Base-by-base conservation (phyloP, 2,888 invertebrate genomes). In the Eupelmus urozonus region DNA sequence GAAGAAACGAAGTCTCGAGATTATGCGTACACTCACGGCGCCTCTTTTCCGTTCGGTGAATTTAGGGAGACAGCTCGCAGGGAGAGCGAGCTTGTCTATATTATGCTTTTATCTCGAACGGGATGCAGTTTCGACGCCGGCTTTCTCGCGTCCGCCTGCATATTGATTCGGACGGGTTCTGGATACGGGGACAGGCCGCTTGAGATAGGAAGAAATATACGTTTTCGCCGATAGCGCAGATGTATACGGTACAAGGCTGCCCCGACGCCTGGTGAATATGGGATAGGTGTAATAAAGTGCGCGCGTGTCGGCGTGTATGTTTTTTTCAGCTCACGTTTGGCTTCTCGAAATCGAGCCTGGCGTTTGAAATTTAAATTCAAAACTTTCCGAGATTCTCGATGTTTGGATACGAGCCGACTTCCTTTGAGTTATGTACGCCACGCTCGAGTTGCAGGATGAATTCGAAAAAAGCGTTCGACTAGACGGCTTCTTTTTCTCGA, bases 1-100 rank as follows among this genome's bases (percentile, higher is more conserved):
- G 13, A 7, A 16, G 25, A 18, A 40, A 53, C n/a, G 45, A 51
- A 1, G 49, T 57, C 27, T 62, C 25, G 49, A 76, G 76, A 76
- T 76, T 63, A 42, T 2, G 29, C 9, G n/a, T 45, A 29, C 18
- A 40, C n/a, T 29, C n/a, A n/a, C n/a, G n/a, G n/a, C n/a, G n/a
- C n/a, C n/a, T 59, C 1, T 69, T 70, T 51, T 34, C 20, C 29
- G 5, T 63, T 42, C 49, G 0, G 45, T 1, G n/a, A 59, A 59
- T 57, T 27, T 27, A 29, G 13, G 55, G 59, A 45, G 40, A 27
- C 27, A 42, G 5, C 2, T 25, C 7, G n/a, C 2, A 40, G 16
- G n/a, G n/a, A n/a, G n/a, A n/a, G n/a, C n/a, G n/a, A n/a, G 53
- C 25, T 59, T 59, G 45, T 59, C 45, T n/a, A n/a, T n/a, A n/a